Percentiles rank a stretch among this genome's conserved stretches.
Conservation (phyloP, 2,113 vertebrate species). For the Rhynchopsitta pachyrhyncha region DNA sequence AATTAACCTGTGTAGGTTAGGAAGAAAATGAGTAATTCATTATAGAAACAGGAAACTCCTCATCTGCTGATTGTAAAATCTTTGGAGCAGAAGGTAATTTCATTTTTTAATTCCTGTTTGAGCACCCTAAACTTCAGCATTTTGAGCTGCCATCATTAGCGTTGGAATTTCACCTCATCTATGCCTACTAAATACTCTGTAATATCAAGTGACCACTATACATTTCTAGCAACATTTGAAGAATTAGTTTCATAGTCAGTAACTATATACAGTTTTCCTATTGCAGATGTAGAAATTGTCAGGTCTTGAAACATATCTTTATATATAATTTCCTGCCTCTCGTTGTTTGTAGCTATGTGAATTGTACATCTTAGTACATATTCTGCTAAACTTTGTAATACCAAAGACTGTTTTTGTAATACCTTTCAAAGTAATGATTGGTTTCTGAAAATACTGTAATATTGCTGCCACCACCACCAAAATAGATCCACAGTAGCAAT, state of each 20-base stretch:
- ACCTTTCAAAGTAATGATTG: background rate
- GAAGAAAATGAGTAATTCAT: background rate
- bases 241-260: background rate
- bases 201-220: background rate
- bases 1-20: background rate
- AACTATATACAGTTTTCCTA: background rate
- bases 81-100: background rate
- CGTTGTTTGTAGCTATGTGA: background rate
- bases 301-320: background rate
- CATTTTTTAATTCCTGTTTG: background rate
- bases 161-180: background rate
- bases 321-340: background rate
- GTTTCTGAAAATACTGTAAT: background rate
- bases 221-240: background rate
- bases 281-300: background rate
- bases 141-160: background rate
- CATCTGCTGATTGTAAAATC: background rate
- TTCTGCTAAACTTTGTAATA: background rate
- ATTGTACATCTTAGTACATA: background rate
- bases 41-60: background rate
- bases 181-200: background rate
- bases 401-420: background rate
- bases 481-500: background rate
- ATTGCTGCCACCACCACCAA: accelerated
- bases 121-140: background rate